Evolutionary conservation across 2,797 vertebrate species (phyloP).

Genomic region (Lagothrix lagotricha): DNA sequence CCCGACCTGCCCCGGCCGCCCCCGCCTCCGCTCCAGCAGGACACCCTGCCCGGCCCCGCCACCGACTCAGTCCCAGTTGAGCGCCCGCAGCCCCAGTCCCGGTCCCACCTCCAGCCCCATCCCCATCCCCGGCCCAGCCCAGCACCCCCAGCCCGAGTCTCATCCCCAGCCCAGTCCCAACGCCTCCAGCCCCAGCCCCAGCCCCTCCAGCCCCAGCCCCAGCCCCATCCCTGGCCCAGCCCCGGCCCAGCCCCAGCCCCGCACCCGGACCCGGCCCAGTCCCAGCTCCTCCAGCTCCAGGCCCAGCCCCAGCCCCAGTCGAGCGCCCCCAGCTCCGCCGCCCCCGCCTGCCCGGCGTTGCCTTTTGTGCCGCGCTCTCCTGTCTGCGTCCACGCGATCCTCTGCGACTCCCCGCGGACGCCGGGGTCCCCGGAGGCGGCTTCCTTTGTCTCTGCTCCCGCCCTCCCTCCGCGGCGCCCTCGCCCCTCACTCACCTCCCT

Average conservation of each 20-base stretch:
- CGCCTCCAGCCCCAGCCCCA: accelerated
- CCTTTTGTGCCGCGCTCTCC: background rate
- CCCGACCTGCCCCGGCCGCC: background rate
- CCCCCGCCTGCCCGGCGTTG: too few species aligned
- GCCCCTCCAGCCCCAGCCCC: background rate
- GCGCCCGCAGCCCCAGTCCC: too few species aligned
- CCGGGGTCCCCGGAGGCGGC: conserved; percentile 59
- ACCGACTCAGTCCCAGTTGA: background rate
- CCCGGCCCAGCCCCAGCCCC: background rate
- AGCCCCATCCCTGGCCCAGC: too few species aligned
- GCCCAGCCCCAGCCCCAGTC: background rate
- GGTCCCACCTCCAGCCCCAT: background rate
- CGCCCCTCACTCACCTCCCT: conserved; percentile 52
- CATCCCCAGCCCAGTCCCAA: background rate
- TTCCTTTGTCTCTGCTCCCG: conserved; percentile 71
- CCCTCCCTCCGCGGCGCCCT: conserved; percentile 3
- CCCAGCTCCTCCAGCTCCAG: too few species aligned
- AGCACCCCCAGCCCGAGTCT: background rate
- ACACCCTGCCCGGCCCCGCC: too few species aligned
- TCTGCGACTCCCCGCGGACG: conserved; percentile 42
- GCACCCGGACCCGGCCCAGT: background rate
- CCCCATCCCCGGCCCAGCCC: background rate
- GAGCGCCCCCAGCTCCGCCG: background rate
- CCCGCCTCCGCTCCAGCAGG: background rate
- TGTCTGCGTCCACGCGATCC: background rate